These are phyloP conservation scores for Acheta domesticus DNA, from an alignment of 2,888 invertebrate species.

Conservation along the genomic window DNA sequence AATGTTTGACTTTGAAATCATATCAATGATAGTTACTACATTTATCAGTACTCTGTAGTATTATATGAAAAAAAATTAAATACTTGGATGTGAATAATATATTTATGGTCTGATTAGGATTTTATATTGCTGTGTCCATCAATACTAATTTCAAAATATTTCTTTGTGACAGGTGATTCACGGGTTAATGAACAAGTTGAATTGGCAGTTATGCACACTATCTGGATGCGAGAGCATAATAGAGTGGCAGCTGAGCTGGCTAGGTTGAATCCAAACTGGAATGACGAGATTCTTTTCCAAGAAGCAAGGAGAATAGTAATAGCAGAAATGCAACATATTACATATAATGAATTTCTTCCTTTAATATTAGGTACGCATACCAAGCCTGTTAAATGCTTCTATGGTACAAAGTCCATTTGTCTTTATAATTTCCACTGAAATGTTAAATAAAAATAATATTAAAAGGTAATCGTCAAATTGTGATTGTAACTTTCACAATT, in stretches of 20 bases:
- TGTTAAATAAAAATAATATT: too few species aligned
- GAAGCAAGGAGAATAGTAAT: conserved; percentile 52
- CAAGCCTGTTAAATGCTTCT: not conserved
- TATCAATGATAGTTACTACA: not conserved
- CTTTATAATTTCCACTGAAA: too few species aligned
- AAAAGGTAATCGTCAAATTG: too few species aligned
- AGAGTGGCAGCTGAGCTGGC: conserved; percentile 46
- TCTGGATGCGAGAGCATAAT: conserved; percentile 55
- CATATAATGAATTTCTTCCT: conserved; percentile 51
- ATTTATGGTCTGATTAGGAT: not conserved
- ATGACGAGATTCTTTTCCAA: conserved; percentile 50
- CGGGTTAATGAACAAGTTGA: conserved; percentile 50
- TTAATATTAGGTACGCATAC: conserved; percentile 46
- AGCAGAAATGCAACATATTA: conserved; percentile 52
- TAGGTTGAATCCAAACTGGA: conserved; percentile 50
- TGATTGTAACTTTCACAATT: too few species aligned
- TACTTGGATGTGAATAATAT: too few species aligned
- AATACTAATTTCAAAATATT: not conserved
- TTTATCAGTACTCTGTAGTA: not conserved
- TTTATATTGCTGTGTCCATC: not conserved
- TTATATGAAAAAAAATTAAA: too few species aligned
- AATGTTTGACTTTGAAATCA: not conserved
- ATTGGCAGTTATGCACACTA: conserved; percentile 50
- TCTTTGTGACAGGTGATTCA: conserved; percentile 44
- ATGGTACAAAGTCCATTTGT: too few species aligned